These are phyloP conservation scores for Dipodomys stephensi DNA, from an alignment of 2,113 vertebrate genomes.

Conservation along the genomic window DNA sequence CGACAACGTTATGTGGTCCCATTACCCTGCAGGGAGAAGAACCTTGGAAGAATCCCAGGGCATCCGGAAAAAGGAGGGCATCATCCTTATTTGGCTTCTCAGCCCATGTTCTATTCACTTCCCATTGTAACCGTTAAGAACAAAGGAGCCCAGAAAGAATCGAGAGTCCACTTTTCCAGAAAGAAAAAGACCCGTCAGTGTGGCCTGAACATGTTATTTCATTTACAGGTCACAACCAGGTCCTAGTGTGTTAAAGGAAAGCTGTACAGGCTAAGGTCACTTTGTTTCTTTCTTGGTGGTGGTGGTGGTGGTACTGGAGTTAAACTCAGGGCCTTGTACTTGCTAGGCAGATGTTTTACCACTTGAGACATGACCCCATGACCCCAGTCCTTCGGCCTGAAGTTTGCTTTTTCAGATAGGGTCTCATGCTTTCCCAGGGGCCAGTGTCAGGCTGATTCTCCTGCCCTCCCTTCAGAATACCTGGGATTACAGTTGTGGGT, in stretches of 20 bases:
- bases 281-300: no score
- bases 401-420: no score
- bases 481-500: no score
- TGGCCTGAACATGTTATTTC: not conserved
- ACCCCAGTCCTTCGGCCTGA: no score
- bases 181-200: not conserved
- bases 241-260: not conserved
- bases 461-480: no score
- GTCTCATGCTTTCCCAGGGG: no score
- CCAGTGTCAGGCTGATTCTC: no score
- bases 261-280: no score
- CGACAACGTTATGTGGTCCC: not conserved
- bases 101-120: not conserved
- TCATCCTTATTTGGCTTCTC: not conserved
- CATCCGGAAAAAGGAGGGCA: not conserved
- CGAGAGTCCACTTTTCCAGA: not conserved
- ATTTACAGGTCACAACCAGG: not conserved
- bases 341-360: no score
- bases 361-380: no score
- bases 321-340: no score
- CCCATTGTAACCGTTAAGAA: not conserved
- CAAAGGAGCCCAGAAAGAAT: not conserved
- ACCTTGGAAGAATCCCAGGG: not conserved
- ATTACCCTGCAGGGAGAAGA: not conserved
- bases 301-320: no score